Conservation (phyloP, 2,888 invertebrate species). For the Diadromus collaris region DNA sequence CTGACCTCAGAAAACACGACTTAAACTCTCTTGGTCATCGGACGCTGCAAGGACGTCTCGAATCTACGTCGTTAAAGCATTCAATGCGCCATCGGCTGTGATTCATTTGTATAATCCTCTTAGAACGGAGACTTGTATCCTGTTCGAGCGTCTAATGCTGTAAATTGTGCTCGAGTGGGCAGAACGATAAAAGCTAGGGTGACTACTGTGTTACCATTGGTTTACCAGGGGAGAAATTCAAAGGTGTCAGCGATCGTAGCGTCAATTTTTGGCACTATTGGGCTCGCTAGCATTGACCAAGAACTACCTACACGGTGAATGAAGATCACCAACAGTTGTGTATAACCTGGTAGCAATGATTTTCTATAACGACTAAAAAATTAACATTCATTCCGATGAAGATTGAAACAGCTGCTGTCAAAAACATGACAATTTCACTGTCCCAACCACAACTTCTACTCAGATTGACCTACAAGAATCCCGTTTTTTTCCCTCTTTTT, state of each 20-base stretch:
- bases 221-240: not conserved
- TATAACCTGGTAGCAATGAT: not conserved
- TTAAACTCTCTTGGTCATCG: constrained; percentile 4
- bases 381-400: not conserved
- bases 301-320: not conserved
- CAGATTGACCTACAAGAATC: no score
- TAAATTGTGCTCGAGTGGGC: constrained; percentile 19
- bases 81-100: constrained; percentile 16
- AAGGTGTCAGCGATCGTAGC: not conserved
- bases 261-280: not conserved
- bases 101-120: constrained; percentile 35
- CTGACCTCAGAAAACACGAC: constrained; percentile 24
- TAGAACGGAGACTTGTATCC: constrained; percentile 9
- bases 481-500: no score
- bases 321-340: not conserved
- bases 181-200: constrained; percentile 4
- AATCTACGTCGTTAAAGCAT: not conserved
- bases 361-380: not conserved
- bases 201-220: not conserved
- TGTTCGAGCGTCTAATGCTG: constrained; percentile 15
- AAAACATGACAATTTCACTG: no score
- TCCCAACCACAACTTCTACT: no score
- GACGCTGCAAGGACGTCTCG: constrained; percentile 13
- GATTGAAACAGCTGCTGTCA: no score
- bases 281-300: not conserved